Conservation (phyloP, 2,113 vertebrate species). For the Eulemur macaco region DNA sequence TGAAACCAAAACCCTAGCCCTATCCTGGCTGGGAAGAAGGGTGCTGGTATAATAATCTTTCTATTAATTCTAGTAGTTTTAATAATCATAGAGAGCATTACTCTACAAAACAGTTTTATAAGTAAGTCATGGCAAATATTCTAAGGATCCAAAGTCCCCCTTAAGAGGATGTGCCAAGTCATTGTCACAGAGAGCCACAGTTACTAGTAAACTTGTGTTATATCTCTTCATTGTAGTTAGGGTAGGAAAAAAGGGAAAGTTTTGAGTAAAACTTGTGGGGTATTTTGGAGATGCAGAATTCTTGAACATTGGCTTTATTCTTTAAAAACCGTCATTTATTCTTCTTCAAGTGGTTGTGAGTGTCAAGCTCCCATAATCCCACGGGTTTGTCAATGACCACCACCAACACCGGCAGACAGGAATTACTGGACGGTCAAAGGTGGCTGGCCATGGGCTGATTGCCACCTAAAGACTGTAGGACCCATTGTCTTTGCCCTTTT, state of each 20-base stretch:
- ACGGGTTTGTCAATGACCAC: neutral
- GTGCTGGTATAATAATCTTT: neutral
- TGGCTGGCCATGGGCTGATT: neutral
- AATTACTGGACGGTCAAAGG: neutral
- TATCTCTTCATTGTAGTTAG: neutral
- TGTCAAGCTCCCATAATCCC: neutral
- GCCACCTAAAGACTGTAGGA: neutral
- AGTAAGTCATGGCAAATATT: constrained; percentile 17
- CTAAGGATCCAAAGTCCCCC: neutral
- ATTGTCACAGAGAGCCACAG: neutral
- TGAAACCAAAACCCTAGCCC: neutral
- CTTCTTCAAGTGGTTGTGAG: neutral
- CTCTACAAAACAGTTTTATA: constrained; percentile 1
- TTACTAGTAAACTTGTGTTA: neutral
- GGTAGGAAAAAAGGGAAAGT: neutral
- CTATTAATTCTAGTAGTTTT: neutral
- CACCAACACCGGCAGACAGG: neutral
- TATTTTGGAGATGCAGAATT: constrained; percentile 2
- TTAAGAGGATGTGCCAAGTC: neutral
- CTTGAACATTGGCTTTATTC: neutral
- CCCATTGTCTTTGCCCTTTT: neutral
- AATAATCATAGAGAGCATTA: neutral
- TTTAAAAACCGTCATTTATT: neutral
- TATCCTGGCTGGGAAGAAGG: neutral
- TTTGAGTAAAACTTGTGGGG: neutral